Conservation (phyloP, 2,113 vertebrate genomes). For the Halichoeres trimaculatus region DNA sequence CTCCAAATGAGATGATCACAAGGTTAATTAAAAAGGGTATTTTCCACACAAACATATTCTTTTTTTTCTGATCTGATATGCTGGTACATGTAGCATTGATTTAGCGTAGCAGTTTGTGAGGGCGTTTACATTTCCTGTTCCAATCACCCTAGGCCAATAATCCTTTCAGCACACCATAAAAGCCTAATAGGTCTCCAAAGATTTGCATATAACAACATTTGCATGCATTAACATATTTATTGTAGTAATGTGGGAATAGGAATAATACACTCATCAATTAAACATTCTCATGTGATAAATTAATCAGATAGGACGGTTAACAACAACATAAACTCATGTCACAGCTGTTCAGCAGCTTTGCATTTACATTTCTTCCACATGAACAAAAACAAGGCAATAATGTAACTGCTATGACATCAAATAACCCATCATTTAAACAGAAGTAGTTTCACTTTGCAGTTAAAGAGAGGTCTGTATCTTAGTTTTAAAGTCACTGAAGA, state of each 20-base stretch:
- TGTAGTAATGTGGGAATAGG: conserved; percentile 32
- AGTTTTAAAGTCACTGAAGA: too few relatives aligned
- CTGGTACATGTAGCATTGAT: conserved; percentile 1
- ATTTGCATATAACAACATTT: conserved; percentile 58
- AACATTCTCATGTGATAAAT: conserved; percentile 33
- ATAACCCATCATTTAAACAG: too few relatives aligned
- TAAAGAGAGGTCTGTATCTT: too few relatives aligned
- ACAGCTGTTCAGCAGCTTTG: conserved; percentile 2
- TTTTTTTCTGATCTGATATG: conserved; percentile 9
- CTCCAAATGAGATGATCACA: conserved; percentile 5
- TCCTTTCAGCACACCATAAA: conserved; percentile 35
- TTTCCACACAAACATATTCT: conserved; percentile 26
- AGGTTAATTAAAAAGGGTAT: conserved; percentile 13
- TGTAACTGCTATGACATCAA: background rate
- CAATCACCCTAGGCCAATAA: conserved; percentile 41
- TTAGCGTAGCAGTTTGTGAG: conserved; percentile 22
- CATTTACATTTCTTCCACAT: background rate
- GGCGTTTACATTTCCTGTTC: conserved; percentile 20
- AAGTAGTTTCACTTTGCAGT: too few relatives aligned
- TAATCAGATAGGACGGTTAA: conserved; percentile 13
- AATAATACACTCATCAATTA: conserved; percentile 26
- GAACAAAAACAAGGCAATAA: background rate
- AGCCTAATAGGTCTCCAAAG: conserved; percentile 29
- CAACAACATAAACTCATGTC: conserved; percentile 18
- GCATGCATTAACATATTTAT: conserved; percentile 46